Evolutionary conservation across 2,797 vertebrate genomes (phyloP).

Genomic region (Mycteria americana): DNA sequence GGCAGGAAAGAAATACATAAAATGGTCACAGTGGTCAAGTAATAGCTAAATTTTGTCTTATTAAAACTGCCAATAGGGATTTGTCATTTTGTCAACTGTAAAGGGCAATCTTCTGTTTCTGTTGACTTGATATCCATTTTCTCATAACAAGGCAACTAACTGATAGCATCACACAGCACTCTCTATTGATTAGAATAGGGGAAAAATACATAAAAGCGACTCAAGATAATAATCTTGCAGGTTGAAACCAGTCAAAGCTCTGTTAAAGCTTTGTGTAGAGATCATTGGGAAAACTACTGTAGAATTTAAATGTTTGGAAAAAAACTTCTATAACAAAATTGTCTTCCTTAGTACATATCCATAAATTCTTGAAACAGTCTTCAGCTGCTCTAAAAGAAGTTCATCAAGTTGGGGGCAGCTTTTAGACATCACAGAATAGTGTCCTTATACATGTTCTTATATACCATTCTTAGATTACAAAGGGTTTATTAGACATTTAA

Average conservation of each 20-base stretch:
- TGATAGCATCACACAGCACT: neutral
- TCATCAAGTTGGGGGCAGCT: neutral
- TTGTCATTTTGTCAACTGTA: neutral
- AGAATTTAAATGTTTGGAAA: neutral
- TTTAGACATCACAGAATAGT: neutral
- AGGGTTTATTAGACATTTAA: neutral
- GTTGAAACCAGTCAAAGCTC: neutral
- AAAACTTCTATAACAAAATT: neutral
- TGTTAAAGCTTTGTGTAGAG: neutral
- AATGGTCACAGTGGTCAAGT: neutral
- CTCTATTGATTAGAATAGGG: neutral
- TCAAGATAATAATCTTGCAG: neutral
- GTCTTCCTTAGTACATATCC: neutral
- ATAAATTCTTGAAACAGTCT: neutral
- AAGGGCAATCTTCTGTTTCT: neutral
- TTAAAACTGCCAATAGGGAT: neutral
- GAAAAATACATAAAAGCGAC: neutral
- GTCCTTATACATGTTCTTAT: neutral
- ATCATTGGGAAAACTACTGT: neutral
- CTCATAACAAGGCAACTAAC: neutral
- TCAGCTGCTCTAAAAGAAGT: neutral
- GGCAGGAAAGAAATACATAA: neutral
- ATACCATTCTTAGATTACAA: neutral
- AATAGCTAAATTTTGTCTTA: neutral
- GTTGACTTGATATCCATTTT: neutral